Percentiles rank a stretch among this genome's conserved stretches.
Evolutionary conservation across 1,140 invertebrate genomes (phyloP).

Genomic region (Cydia strobilella): DNA sequence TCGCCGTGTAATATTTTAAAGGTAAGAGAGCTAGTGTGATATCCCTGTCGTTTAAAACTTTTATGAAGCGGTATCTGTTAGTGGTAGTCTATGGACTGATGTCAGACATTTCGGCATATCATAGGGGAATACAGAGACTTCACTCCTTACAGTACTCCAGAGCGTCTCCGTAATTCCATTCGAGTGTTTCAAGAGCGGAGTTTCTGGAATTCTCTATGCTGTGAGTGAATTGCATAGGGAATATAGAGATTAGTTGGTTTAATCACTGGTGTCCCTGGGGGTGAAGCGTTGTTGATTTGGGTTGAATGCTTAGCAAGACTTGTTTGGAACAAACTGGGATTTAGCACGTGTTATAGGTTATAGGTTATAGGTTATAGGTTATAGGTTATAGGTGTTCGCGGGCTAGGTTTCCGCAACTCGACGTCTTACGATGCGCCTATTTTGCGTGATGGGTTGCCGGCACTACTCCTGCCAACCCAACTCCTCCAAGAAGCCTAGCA

Average conservation of each 20-base stretch:
- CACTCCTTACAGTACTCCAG: background rate
- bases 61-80: background rate
- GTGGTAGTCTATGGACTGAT: background rate
- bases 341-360: too few species aligned
- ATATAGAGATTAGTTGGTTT: slow-evolving; percentile 4
- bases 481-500: too few species aligned
- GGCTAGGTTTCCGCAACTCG: too few species aligned
- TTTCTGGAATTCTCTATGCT: background rate
- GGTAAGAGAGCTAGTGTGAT: background rate
- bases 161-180: background rate
- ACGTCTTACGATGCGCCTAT: too few species aligned
- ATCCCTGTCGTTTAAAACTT: too few species aligned
- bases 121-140: background rate
- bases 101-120: background rate
- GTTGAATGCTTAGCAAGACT: background rate
- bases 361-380: too few species aligned
- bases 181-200: background rate
- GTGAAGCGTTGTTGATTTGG: background rate
- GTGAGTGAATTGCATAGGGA: background rate
- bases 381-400: too few species aligned
- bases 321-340: background rate
- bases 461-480: too few species aligned
- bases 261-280: background rate
- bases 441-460: too few species aligned
- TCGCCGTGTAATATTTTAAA: background rate